A percentile compares a stretch with the other conserved stretches of the same genome.
These are phyloP conservation scores for Lochmaea capreae DNA, from an alignment of 2,888 invertebrate species.

Conservation along the genomic window DNA sequence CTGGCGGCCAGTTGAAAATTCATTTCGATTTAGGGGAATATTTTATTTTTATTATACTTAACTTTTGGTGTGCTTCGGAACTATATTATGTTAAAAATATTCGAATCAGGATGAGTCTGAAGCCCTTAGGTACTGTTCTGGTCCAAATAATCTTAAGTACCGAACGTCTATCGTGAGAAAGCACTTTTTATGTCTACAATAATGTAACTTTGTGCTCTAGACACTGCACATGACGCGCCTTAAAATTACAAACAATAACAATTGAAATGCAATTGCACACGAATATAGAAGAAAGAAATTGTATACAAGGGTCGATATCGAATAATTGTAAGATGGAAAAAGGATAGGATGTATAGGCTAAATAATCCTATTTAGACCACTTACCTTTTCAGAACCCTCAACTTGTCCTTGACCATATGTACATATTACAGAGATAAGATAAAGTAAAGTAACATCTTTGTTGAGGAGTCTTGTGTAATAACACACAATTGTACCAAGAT, in stretches of 20 bases:
- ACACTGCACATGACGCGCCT: conserved; percentile 21
- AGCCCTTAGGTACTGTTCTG: conserved; percentile 31
- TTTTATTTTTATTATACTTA: too few relatives aligned
- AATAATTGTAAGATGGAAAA: too few relatives aligned
- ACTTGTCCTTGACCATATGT: too few relatives aligned
- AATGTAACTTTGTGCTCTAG: conserved; percentile 11
- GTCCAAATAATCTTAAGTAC: conserved; percentile 20
- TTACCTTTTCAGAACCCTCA: too few relatives aligned
- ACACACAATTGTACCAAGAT: too few relatives aligned
- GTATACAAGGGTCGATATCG: background rate
- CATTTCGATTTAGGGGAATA: too few relatives aligned
- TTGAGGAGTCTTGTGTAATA: too few relatives aligned
- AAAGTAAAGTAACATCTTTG: too few relatives aligned
- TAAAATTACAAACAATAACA: conserved; percentile 14
- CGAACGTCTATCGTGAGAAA: conserved; percentile 30
- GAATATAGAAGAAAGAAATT: background rate
- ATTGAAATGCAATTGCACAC: conserved; percentile 10
- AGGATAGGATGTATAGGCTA: too few relatives aligned
- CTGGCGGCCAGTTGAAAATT: background rate
- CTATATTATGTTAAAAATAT: background rate
- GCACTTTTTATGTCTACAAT: conserved; percentile 27
- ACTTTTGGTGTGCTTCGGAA: background rate
- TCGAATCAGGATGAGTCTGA: conserved; percentile 19
- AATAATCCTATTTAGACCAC: too few relatives aligned
- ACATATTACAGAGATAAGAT: too few relatives aligned